These are phyloP conservation scores for Lagopus leucura DNA, from an alignment of 2,113 vertebrate species.

Conservation along the genomic window DNA sequence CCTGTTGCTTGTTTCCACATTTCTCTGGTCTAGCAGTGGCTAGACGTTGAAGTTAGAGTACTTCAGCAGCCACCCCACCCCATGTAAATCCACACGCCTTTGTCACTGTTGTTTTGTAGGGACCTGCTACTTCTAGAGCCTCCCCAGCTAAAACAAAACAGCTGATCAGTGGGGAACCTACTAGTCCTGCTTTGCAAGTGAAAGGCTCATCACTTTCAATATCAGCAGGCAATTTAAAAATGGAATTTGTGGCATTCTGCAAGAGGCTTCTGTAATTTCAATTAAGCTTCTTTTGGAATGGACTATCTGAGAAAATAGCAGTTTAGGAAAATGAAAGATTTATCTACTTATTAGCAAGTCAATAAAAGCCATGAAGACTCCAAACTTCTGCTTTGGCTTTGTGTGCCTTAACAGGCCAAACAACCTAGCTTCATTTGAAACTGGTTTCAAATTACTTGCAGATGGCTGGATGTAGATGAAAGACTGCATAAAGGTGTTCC, in stretches of 20 bases:
- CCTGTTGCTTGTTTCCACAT: rapidly evolving
- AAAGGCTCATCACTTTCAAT: constrained; percentile 56
- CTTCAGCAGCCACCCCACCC: neutral
- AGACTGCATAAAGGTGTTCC: constrained; percentile 78
- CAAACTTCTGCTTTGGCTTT: constrained; percentile 66
- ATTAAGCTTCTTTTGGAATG: constrained; percentile 53
- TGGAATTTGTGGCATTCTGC: constrained; percentile 48
- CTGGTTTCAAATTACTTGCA: constrained; percentile 82
- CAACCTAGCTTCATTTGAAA: constrained; percentile 76
- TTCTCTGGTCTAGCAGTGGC: neutral
- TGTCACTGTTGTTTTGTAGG: constrained; percentile 35
- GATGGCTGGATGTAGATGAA: constrained; percentile 84
- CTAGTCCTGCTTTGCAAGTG: constrained; percentile 33
- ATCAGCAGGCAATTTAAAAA: constrained; percentile 46
- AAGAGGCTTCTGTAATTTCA: constrained; percentile 55
- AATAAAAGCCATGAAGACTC: constrained; percentile 72
- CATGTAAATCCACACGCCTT: constrained; percentile 40
- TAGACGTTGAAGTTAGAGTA: neutral
- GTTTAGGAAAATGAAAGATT: constrained; percentile 59
- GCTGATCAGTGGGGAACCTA: constrained; percentile 23
- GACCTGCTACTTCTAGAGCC: constrained; percentile 3
- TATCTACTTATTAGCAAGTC: constrained; percentile 76
- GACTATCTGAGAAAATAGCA: constrained; percentile 51
- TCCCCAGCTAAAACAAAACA: constrained; percentile 35
- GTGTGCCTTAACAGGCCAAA: constrained; percentile 61